phyloP scores from a whole-genome alignment of 2,113 vertebrate genomes.

The Suricata suricatta region DNA sequence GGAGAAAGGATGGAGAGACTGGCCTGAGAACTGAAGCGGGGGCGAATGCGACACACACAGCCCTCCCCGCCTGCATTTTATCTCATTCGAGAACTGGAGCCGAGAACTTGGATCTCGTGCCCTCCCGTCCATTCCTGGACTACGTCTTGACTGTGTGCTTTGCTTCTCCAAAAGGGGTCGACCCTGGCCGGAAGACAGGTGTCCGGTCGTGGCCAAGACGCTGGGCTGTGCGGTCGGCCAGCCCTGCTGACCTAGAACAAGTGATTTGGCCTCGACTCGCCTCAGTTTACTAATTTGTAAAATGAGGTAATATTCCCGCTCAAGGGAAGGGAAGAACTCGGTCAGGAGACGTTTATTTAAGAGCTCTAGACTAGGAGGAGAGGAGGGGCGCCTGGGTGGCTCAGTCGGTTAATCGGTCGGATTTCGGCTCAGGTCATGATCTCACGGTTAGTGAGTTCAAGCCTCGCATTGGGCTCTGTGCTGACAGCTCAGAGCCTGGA shows the following conservation, averaged over 20 bases:
- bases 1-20: too few species aligned
- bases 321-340: background rate
- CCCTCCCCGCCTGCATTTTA: background rate
- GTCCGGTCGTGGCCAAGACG: background rate
- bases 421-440: too few species aligned
- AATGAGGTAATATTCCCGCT: background rate
- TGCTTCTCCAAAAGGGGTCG: background rate
- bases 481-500: too few species aligned
- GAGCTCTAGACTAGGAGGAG: background rate
- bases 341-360: background rate
- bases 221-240: background rate
- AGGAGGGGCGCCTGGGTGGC: background rate
- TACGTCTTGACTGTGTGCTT: background rate
- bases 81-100: background rate
- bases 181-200: background rate
- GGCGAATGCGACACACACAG: background rate
- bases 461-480: too few species aligned
- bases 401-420: too few species aligned
- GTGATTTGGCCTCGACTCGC: background rate
- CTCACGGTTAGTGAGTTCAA: too few species aligned
- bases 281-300: background rate
- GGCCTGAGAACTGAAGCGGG: fast-evolving
- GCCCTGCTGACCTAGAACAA: background rate
- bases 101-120: background rate
- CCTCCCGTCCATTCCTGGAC: background rate